A percentile compares a stretch with the other conserved stretches of the same genome.
phyloP scores from a whole-genome alignment of 2,113 vertebrate genomes.

The Phodopus roborovskii region DNA sequence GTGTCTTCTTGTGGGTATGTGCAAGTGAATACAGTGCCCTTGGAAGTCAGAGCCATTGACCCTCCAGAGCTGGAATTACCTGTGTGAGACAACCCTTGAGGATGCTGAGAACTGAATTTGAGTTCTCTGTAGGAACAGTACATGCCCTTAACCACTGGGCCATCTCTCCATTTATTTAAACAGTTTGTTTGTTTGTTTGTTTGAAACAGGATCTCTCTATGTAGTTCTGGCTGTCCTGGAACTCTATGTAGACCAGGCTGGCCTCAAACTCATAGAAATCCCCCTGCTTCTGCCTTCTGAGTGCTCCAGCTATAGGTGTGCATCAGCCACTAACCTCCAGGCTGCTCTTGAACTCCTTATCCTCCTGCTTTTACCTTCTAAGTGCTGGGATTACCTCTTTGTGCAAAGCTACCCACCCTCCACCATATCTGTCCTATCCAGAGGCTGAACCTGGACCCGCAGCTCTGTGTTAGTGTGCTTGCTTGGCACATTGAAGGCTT shows the following conservation, averaged over 20 bases:
- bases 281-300: not conserved
- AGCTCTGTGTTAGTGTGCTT: not conserved
- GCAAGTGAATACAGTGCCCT: not conserved
- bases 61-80: not conserved
- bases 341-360: not conserved
- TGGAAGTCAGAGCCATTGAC: not conserved
- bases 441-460: not conserved
- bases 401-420: no score
- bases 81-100: not conserved
- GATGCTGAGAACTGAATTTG: not conserved
- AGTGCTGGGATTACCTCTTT: not conserved
- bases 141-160: not conserved
- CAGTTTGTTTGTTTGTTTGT: not conserved
- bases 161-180: not conserved
- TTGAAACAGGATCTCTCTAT: not conserved
- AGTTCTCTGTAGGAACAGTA: not conserved
- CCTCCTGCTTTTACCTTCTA: not conserved
- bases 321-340: not conserved
- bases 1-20: not conserved
- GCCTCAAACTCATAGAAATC: not conserved
- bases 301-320: not conserved
- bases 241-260: not conserved
- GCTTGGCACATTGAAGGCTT: not conserved
- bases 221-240: not conserved
- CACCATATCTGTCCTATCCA: not conserved